A percentile compares a stretch with the other conserved stretches of the same genome.
Evolutionary conservation across 2,797 vertebrate species (phyloP).

Genomic region (Prunella strophiata): DNA sequence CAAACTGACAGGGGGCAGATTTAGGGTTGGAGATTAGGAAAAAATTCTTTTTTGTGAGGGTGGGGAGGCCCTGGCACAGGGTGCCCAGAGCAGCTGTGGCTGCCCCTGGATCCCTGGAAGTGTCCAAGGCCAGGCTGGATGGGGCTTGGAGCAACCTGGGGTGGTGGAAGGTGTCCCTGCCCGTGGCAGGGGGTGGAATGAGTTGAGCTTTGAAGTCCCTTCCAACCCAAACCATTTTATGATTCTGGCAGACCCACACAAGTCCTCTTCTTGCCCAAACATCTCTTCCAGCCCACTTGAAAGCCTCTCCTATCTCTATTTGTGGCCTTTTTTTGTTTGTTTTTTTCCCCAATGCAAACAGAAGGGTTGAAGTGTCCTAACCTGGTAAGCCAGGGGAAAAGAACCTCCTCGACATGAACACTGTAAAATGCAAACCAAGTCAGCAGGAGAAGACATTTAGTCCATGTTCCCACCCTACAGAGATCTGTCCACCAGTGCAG

Average conservation of each 20-base stretch:
- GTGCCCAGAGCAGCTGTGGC: neutral
- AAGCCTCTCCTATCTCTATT: neutral
- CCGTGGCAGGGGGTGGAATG: neutral
- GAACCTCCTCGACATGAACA: fast-evolving
- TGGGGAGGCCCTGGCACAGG: fast-evolving
- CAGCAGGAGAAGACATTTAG: neutral
- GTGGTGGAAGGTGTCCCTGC: fast-evolving
- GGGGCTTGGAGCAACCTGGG: fast-evolving
- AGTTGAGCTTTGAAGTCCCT: fast-evolving
- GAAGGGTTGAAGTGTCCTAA: neutral
- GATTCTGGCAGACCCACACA: neutral
- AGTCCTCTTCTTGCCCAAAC: neutral
- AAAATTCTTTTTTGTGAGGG: neutral
- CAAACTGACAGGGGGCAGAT: neutral
- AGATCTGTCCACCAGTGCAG: neutral
- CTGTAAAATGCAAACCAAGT: neutral
- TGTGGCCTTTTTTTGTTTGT: fast-evolving
- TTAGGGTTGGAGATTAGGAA: neutral
- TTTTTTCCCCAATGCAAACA: fast-evolving
- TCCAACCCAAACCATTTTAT: neutral
- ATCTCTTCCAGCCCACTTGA: neutral
- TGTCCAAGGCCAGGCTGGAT: fast-evolving
- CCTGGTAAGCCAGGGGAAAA: neutral
- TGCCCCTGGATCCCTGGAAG: neutral
- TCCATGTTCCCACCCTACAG: neutral